phyloP scores from a whole-genome alignment of 2,888 invertebrate species.

The Onthophagus sagittarius region DNA sequence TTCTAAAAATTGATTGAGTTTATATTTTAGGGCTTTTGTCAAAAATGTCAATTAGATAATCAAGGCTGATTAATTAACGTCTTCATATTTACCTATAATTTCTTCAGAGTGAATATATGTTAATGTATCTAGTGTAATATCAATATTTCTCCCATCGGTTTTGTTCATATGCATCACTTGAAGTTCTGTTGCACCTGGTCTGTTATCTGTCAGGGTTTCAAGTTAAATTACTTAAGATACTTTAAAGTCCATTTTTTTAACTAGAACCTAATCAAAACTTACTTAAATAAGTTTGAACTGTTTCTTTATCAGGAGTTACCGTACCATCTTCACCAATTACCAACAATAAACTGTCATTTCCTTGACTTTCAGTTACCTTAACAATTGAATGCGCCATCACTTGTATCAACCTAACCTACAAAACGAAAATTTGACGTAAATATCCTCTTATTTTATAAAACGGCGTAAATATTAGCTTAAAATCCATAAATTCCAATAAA shows the following conservation, averaged over 20 bases:
- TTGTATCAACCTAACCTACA: constrained; percentile 15
- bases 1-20: constrained; percentile 14
- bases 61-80: too few species aligned
- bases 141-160: constrained; percentile 42
- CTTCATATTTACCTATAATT: constrained; percentile 28
- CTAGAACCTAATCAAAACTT: constrained; percentile 43
- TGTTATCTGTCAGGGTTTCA: constrained; percentile 33
- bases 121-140: constrained; percentile 50
- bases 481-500: constrained; percentile 7
- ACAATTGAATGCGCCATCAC: constrained; percentile 47
- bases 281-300: constrained; percentile 77
- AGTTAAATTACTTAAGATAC: background rate
- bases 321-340: constrained; percentile 85
- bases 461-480: constrained; percentile 14
- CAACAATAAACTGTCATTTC: constrained; percentile 72
- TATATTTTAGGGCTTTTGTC: background rate
- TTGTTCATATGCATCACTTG: constrained; percentile 46
- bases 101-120: constrained; percentile 39
- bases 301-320: constrained; percentile 75
- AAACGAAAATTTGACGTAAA: constrained; percentile 10
- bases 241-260: constrained; percentile 1
- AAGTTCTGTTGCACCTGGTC: constrained; percentile 41
- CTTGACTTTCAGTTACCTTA: constrained; percentile 45
- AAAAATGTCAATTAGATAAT: background rate
- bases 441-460: constrained; percentile 13